These are phyloP conservation scores for Acrossocheilus wenchowensis DNA, from an alignment of 2,797 vertebrate species.

Conservation along the genomic window DNA sequence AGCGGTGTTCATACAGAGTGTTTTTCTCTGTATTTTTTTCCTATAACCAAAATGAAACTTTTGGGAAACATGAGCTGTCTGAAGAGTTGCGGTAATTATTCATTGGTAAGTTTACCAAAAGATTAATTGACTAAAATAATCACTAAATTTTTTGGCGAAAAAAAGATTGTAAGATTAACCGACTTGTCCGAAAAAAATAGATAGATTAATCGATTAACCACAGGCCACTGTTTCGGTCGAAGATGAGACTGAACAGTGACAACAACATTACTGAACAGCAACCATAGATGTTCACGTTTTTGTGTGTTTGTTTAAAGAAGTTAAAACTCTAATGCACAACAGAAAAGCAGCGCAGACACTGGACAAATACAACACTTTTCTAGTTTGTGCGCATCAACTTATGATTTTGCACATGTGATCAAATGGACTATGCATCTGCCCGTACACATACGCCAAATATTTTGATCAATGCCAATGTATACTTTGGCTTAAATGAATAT, in stretches of 20 bases:
- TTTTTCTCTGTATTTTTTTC: background rate
- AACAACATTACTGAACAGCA: too few species aligned
- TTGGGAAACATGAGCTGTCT: background rate
- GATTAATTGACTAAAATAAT: background rate
- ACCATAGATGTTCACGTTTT: too few species aligned
- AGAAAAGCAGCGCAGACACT: too few species aligned
- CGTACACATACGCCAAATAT: background rate
- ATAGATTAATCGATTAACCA: background rate
- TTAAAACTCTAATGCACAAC: too few species aligned
- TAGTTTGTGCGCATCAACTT: too few species aligned
- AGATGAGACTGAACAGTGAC: background rate
- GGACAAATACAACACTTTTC: too few species aligned
- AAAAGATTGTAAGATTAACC: too few species aligned
- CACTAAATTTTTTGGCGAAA: too few species aligned
- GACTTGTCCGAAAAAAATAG: background rate
- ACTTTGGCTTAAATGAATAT: background rate
- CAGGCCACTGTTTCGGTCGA: background rate
- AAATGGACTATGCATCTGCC: too few species aligned
- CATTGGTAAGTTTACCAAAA: too few species aligned
- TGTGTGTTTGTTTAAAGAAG: too few species aligned
- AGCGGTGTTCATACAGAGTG: background rate
- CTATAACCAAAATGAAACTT: background rate
- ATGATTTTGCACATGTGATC: too few species aligned
- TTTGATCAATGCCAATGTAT: background rate
- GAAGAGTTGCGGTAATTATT: background rate